These are phyloP conservation scores for Brachionus asplanchnoidis DNA, from an alignment of 1,140 invertebrate species.

Conservation along the genomic window DNA sequence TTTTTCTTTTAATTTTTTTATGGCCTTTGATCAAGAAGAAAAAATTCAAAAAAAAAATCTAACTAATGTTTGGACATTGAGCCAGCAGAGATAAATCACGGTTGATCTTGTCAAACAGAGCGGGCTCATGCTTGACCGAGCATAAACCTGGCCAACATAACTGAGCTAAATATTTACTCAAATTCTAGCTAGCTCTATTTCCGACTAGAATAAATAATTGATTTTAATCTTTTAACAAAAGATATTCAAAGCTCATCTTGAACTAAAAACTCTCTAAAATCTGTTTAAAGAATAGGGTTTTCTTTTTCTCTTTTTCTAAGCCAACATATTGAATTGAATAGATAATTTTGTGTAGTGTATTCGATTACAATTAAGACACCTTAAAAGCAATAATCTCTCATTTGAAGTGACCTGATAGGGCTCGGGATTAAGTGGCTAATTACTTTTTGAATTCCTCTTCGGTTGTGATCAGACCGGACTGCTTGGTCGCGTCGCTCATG, in stretches of 20 bases:
- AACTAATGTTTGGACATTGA: not conserved
- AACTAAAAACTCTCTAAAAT: not conserved
- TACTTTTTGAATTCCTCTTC: slow-evolving; percentile 38
- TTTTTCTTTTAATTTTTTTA: too few species aligned
- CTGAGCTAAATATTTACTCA: not conserved
- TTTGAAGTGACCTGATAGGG: not conserved
- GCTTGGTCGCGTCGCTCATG: not conserved
- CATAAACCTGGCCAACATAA: not conserved
- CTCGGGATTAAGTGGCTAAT: not conserved
- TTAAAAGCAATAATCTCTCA: not conserved
- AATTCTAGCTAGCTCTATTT: not conserved
- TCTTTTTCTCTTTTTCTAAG: not conserved
- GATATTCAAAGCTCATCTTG: not conserved
- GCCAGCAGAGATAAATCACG: not conserved
- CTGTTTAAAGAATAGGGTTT: not conserved
- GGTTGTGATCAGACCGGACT: not conserved
- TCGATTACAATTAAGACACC: slow-evolving; percentile 1
- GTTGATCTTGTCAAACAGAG: not conserved
- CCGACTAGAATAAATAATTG: not conserved
- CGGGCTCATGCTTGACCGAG: not conserved
- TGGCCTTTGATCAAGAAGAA: too few species aligned
- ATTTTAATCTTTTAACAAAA: not conserved
- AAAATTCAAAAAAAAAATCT: not conserved
- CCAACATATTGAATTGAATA: not conserved
- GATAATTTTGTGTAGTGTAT: not conserved